A percentile compares a stretch with the other conserved stretches of the same genome.
Conservation (phyloP, 1,140 invertebrate genomes). For the Varroa destructor region DNA sequence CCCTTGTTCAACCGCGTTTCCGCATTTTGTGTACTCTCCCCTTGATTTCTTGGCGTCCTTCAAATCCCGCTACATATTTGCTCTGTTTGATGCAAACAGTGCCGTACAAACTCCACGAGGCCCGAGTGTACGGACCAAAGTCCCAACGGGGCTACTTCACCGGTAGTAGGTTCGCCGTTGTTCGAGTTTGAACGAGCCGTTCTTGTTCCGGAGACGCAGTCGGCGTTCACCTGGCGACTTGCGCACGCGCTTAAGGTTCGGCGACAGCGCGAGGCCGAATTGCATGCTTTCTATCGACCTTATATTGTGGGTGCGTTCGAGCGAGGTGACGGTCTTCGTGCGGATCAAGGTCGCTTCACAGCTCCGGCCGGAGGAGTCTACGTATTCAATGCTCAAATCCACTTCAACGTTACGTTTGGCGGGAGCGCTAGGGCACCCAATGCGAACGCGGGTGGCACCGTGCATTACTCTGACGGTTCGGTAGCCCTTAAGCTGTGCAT, state of each 20-base stretch:
- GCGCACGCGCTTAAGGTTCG: slow-evolving; percentile 17
- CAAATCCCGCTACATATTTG: no score
- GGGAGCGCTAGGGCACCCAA: background rate
- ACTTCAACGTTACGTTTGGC: slow-evolving; percentile 1
- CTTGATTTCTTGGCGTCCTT: no score
- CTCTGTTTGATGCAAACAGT: background rate
- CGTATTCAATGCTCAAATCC: slow-evolving; percentile 10
- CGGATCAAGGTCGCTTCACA: background rate
- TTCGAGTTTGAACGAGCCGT: slow-evolving; percentile 15
- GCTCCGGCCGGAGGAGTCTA: slow-evolving; percentile 6
- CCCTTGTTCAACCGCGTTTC: no score
- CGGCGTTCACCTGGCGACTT: slow-evolving; percentile 16
- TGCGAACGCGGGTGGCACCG: background rate
- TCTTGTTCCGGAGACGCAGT: slow-evolving; percentile 15
- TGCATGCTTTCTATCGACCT: slow-evolving; percentile 8
- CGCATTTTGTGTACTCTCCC: no score
- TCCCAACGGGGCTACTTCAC: background rate
- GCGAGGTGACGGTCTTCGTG: slow-evolving; percentile 14
- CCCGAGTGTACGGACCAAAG: slow-evolving; percentile 1
- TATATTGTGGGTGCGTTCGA: background rate
- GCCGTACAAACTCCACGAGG: slow-evolving; percentile 10
- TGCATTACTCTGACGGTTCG: background rate
- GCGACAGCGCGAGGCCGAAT: slow-evolving; percentile 13
- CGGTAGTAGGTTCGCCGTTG: background rate
- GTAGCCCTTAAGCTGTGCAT: slow-evolving; percentile 22